Base-by-base conservation (phyloP, 2,113 vertebrate genomes). In the Gnathonemus longibarbis region DNA sequence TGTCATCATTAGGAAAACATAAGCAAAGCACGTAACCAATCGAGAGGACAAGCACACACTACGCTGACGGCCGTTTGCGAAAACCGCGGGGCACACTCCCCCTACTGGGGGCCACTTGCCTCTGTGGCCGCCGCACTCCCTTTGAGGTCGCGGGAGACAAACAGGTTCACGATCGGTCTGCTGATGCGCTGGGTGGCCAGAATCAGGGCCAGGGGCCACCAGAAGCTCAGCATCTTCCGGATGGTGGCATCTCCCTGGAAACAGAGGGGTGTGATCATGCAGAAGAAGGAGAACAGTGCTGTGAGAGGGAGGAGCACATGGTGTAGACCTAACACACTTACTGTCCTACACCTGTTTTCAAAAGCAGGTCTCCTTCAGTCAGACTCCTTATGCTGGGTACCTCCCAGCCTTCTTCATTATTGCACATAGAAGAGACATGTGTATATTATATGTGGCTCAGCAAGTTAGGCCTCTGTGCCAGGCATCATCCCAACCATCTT, bases 141-240 rank as follows among this genome's bases (percentile, higher is more conserved):
- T 49, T 53, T 52, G 10, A 87, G 96, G 93, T 99, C 98, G 1
- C 98, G 96, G 4, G 98, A 99, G 9, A 99, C 98, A 90, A 99
- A 99, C 91, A 99, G 97, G 93, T 99, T 99, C 94, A 99, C 98
- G 8, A 99, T 98, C 6, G 98, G 98, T 87, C 98, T 94, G 50
- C 98, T 99, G 94, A 99, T 99, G 84, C 98, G 93, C 94, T 99
- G 98, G 5, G 98, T 99, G 42, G 98, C 98, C 86, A 91, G 39
- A 87, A 88, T 35, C 24, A 84, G 84, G 35, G 66, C 80, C 91
- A 88, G 21, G 35, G 21, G 84, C 66, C 70, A 83, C 70, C 50
- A 90, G 95, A 99, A 99, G 90, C 96, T 97, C 92, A 99, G 95
- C 98, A 99, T 99, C 96, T 98, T 99, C 91, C 95, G 97, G 94